A percentile compares a stretch with the other conserved stretches of the same genome.
Evolutionary conservation across 2,797 vertebrate genomes (phyloP).

Genomic region (Meda fulgida): DNA sequence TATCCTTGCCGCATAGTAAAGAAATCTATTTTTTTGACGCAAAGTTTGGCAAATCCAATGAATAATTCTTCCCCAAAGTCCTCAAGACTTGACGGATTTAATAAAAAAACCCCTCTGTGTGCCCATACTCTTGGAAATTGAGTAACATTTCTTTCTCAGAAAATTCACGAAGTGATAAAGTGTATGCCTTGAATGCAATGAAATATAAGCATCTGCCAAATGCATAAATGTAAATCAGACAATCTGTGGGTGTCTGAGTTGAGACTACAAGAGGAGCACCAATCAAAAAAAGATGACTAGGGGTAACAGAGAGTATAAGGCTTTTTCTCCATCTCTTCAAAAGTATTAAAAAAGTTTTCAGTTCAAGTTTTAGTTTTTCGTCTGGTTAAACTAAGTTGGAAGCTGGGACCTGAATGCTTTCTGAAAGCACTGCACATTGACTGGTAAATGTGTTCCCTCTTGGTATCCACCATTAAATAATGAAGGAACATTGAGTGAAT

Average conservation of each 20-base stretch:
- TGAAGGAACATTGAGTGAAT: neutral
- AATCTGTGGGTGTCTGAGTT: neutral
- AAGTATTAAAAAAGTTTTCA: neutral
- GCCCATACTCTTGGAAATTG: neutral
- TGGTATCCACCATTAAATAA: neutral
- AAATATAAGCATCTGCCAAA: neutral
- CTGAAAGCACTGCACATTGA: neutral
- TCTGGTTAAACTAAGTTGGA: neutral
- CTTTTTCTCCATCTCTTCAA: neutral
- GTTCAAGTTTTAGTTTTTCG: neutral
- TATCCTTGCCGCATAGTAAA: neutral
- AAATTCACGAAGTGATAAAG: neutral
- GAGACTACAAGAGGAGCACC: neutral
- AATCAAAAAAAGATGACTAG: neutral
- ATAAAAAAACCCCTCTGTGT: neutral
- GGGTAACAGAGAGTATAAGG: neutral
- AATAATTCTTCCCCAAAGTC: neutral
- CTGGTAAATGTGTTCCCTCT: neutral
- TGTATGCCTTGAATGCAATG: neutral
- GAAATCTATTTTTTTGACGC: neutral
- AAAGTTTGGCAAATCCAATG: neutral
- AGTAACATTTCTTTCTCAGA: neutral
- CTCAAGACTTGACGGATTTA: neutral
- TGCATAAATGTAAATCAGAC: slow-evolving; percentile 9
- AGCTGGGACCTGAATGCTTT: neutral